Evolutionary conservation across 1,140 invertebrate genomes (phyloP), one percentile per base, ranked within the genome.

Genomic region (Nasonia vitripennis): DNA sequence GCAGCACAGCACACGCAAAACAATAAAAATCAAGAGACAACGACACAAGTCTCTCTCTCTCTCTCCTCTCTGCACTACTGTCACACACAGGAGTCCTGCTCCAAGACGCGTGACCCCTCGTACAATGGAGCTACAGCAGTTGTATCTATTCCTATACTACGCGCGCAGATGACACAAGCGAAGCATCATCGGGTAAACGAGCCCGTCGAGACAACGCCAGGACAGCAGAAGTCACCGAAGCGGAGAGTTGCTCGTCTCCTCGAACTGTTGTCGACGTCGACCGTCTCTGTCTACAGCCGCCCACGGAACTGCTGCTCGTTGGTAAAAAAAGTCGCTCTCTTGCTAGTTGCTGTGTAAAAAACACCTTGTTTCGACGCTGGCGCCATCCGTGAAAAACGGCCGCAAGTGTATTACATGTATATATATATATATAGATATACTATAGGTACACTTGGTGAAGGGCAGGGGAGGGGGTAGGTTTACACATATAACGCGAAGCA

Each of bases 351-450:
- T n/a, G 48, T 14, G 62, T 51, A 27, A 81, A 17, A 48, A 23
- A 81, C 41, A 73, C n/a, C 67, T 55, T 5, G n/a, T 48, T 62
- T 10, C 81, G 41, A 82, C 34, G 45, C 27, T 75, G 20, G 81
- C 81, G 81, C 81, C 74, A 77, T 14, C 34, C 1, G 34, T 68
- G 48, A 68, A 77, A 68, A 55, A 37, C 20, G 17, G 34, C 31
- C 48, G 20, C 23, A 81, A 81, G 41, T 34, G 6, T 14, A 7
- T 17, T 41, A 48, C 23, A 31, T 27, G 20, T 14, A 70, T 71
- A 17, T 71, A 37, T 17, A 17, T 34, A 34, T 1, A 37, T 37
- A 37, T 37, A n/a, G 62, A 14, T 12, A n/a, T 12, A 67, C 4
- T 9, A 45, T 45, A 45, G 34, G 34, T 45, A 45, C 41, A 1